Evolutionary conservation across 2,888 invertebrate genomes (phyloP).

Genomic region (Hirtodrosophila cameraria): DNA sequence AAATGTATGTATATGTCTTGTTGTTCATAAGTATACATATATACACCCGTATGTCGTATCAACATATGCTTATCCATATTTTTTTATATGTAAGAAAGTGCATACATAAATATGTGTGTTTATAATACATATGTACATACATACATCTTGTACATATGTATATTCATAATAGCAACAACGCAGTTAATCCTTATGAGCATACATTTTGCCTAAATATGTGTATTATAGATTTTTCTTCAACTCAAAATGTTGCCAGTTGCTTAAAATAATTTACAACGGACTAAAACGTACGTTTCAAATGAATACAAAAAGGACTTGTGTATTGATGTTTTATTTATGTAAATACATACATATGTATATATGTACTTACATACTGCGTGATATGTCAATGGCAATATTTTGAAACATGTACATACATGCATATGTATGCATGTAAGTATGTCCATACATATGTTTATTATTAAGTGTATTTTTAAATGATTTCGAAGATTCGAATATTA

Average conservation of each 20-base stretch:
- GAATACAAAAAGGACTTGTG: too few relatives aligned
- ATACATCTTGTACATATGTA: not conserved
- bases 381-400: slow-evolving; percentile 21
- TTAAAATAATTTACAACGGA: too few relatives aligned
- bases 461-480: too few relatives aligned
- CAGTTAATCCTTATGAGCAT: not conserved
- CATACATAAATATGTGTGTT: slow-evolving; percentile 27
- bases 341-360: slow-evolving; percentile 6
- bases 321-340: not conserved
- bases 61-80: slow-evolving; percentile 32
- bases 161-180: too few relatives aligned
- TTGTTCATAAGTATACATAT: slow-evolving; percentile 17
- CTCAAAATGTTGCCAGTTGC: too few relatives aligned
- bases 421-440: not conserved
- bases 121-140: slow-evolving; percentile 18
- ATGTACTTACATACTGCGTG: slow-evolving; percentile 13
- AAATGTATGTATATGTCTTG: not conserved
- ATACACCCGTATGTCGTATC: slow-evolving; percentile 17
- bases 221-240: not conserved
- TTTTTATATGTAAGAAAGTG: slow-evolving; percentile 24
- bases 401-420: slow-evolving; percentile 13
- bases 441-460: too few relatives aligned
- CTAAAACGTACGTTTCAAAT: too few relatives aligned
- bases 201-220: not conserved
- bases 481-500: too few relatives aligned